A percentile compares a stretch with the other conserved stretches of the same genome.
Evolutionary conservation across 2,113 vertebrate genomes (phyloP).

Genomic region (Ifrita kowaldi): DNA sequence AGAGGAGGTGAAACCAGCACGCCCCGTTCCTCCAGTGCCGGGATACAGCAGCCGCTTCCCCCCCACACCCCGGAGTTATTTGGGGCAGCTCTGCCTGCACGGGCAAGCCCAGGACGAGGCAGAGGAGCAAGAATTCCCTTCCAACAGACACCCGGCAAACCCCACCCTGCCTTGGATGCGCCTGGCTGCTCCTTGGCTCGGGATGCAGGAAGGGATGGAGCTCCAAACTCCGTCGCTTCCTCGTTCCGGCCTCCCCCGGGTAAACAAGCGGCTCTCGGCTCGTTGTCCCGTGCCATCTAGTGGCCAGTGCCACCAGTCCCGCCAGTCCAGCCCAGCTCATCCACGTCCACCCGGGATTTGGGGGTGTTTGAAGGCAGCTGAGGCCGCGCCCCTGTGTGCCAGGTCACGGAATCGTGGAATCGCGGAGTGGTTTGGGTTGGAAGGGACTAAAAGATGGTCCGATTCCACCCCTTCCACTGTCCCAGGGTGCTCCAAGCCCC

Average conservation of each 20-base stretch:
- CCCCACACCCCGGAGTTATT: background rate
- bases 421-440: background rate
- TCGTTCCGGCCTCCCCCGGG: background rate
- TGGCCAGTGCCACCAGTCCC: background rate
- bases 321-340: fast-evolving
- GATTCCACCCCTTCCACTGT: fast-evolving
- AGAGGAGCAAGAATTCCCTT: background rate
- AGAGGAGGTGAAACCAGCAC: background rate
- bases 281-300: constrained; percentile 38
- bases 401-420: fast-evolving
- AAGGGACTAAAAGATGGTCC: fast-evolving
- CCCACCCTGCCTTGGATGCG: background rate
- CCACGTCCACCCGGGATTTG: fast-evolving
- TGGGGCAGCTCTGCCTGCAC: constrained; percentile 9
- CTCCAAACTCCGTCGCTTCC: background rate
- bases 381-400: fast-evolving
- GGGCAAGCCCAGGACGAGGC: background rate
- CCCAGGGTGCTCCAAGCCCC: background rate
- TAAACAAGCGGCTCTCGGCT: background rate
- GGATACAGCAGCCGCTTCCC: background rate
- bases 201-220: background rate
- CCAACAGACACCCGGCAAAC: background rate
- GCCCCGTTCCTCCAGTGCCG: background rate
- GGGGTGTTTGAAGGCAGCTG: fast-evolving
- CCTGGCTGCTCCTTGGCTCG: background rate